Evolutionary conservation across 2,113 vertebrate species (phyloP).

Genomic region (Puma concolor): DNA sequence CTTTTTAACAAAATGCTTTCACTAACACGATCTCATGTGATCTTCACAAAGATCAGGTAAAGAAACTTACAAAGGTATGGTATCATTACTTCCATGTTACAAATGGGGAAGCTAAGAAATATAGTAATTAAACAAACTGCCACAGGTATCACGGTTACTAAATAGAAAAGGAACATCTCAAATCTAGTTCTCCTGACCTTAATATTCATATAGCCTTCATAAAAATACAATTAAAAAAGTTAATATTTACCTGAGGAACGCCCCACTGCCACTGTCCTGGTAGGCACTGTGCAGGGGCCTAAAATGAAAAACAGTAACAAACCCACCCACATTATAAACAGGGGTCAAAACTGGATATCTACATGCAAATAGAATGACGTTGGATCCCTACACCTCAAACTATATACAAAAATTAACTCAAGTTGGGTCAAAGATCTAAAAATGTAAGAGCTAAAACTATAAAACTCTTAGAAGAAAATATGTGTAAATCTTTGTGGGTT

Average conservation of each 20-base stretch:
- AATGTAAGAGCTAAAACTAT: neutral
- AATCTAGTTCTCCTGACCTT: constrained; percentile 26
- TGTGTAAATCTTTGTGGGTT: neutral
- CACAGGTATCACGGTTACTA: constrained; percentile 37
- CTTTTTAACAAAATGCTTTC: constrained; percentile 35
- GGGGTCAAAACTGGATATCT: neutral
- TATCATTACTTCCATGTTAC: constrained; percentile 27
- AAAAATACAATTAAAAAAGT: constrained; percentile 14
- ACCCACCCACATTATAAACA: neutral
- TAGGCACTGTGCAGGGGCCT: constrained; percentile 86
- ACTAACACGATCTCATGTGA: constrained; percentile 29
- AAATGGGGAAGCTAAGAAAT: constrained; percentile 47
- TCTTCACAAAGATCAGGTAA: constrained; percentile 44
- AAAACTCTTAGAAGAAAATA: constrained; percentile 30
- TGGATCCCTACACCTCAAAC: neutral
- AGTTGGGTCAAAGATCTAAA: neutral
- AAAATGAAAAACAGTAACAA: constrained; percentile 63
- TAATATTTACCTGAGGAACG: constrained; percentile 86
- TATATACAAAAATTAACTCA: constrained; percentile 45
- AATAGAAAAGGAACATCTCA: neutral
- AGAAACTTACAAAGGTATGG: neutral
- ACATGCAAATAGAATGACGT: neutral
- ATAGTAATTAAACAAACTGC: neutral
- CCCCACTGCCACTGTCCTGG: constrained; percentile 88
- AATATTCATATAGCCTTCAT: constrained; percentile 9